Base-by-base conservation (phyloP, 2,797 vertebrate genomes). In the Podarcis siculus region DNA sequence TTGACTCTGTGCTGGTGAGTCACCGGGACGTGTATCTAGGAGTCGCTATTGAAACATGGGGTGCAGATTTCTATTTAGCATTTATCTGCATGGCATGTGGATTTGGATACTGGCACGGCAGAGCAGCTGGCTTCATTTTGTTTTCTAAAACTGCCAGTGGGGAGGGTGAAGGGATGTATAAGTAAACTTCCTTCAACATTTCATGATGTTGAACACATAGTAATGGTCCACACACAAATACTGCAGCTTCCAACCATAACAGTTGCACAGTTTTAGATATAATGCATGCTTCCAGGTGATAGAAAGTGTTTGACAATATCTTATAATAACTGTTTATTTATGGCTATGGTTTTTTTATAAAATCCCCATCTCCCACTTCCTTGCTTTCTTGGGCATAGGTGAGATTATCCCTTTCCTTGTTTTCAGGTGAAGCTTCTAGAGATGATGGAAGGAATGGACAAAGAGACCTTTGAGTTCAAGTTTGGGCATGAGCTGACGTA, bases 391-490 rank as follows among this genome's bases (percentile, higher is more conserved):
- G 30, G 30, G 55, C 8, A 25, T 25, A 30, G 37, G 30, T 71
- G 39, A 69, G 30, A 78, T 37, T 77, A 15, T 71, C 25, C 45
- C 32, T 72, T 4, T 66, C 69, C 69, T 30, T 79, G 30, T 79
- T 82, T 67, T n/a, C 94, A 99, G 99, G 98, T 99, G 72, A 99
- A 99, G 93, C 97, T 99, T 35, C 95, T 99, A 90, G 99, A 99
- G 71, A 98, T 98, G 94, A 99, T 99, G 97, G 98, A 98, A 95
- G 97, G 97, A 92, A 99, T 99, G 98, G 98, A 99, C 96, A 98
- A 97, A 94, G 98, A 98, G 80, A 99, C 98, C 0, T 99, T 98
- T 94, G 98, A 99, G 92, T 99, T 99, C 95, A 97, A 98, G 93
- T 99, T 99, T 90, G 98, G 98, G 25, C 98, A 98, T 91, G 99